These are phyloP conservation scores for Hirudinaria manillensis DNA, from an alignment of 2,888 invertebrate genomes.

Conservation along the genomic window DNA sequence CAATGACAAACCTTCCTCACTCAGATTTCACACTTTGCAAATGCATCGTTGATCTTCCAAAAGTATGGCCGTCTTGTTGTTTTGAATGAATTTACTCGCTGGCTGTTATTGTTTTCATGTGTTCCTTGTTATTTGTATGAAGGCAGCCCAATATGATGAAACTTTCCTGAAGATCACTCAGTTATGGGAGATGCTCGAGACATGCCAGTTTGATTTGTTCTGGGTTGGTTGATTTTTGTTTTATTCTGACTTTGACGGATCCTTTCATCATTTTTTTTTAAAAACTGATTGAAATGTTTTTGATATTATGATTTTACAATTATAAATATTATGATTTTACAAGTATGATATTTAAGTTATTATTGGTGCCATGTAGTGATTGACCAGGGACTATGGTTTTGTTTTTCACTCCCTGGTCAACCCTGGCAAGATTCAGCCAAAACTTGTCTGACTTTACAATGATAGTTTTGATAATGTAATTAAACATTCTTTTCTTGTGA, in stretches of 20 bases:
- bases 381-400: too few species aligned
- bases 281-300: too few species aligned
- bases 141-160: conserved; percentile 63
- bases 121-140: conserved; percentile 9
- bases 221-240: conserved; percentile 60
- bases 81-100: not conserved
- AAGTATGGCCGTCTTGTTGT: conserved; percentile 3
- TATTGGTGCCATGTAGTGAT: too few species aligned
- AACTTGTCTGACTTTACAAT: too few species aligned
- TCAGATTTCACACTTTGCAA: conserved; percentile 97
- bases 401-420: too few species aligned
- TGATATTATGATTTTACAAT: too few species aligned
- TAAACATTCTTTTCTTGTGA: too few species aligned
- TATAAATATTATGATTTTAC: too few species aligned
- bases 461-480: too few species aligned
- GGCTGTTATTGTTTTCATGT: not conserved
- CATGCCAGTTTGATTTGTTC: conserved; percentile 83
- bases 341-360: too few species aligned
- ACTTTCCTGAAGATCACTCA: conserved; percentile 81
- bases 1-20: conserved; percentile 90
- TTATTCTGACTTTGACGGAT: not conserved
- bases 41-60: conserved; percentile 74
- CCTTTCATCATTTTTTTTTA: not conserved
- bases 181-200: conserved; percentile 82
- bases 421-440: too few species aligned